These are phyloP conservation scores for Tadarida brasiliensis DNA, from an alignment of 2,797 vertebrate species.

Conservation along the genomic window DNA sequence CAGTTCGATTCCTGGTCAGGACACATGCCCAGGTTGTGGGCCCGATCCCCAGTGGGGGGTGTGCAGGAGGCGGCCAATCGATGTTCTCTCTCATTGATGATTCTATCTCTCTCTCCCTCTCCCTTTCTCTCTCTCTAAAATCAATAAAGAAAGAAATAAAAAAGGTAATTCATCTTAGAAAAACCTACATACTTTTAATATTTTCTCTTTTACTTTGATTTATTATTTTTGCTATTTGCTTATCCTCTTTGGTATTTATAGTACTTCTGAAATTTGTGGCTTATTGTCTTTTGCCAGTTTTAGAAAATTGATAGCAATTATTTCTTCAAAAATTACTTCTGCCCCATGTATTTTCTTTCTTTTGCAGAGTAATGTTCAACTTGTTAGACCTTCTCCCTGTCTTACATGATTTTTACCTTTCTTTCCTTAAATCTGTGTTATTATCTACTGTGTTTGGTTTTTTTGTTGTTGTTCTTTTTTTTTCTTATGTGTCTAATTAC, in stretches of 20 bases:
- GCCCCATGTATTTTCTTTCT: background rate
- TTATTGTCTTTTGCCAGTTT: background rate
- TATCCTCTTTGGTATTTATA: background rate
- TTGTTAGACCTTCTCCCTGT: background rate
- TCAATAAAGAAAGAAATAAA: too few relatives aligned
- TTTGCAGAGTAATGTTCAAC: background rate
- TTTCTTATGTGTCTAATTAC: background rate
- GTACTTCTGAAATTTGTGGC: background rate
- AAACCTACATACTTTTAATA: background rate
- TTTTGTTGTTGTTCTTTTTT: background rate
- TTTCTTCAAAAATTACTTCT: background rate
- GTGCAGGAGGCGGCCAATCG: too few relatives aligned
- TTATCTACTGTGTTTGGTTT: background rate
- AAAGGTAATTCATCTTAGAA: background rate
- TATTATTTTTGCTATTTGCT: background rate
- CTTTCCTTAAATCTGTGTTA: background rate
- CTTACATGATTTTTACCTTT: background rate
- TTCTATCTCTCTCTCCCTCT: too few relatives aligned
- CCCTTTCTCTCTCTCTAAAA: too few relatives aligned
- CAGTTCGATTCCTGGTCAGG: too few relatives aligned
- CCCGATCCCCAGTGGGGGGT: too few relatives aligned
- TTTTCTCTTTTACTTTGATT: background rate
- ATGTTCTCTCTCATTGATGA: too few relatives aligned
- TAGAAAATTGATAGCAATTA: background rate
- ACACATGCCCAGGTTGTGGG: too few relatives aligned